A percentile compares a stretch with the other conserved stretches of the same genome.
phyloP scores from a whole-genome alignment of 30 jellyfish, hydroid and myxozoan species.

The Aurelia aurita region DNA sequence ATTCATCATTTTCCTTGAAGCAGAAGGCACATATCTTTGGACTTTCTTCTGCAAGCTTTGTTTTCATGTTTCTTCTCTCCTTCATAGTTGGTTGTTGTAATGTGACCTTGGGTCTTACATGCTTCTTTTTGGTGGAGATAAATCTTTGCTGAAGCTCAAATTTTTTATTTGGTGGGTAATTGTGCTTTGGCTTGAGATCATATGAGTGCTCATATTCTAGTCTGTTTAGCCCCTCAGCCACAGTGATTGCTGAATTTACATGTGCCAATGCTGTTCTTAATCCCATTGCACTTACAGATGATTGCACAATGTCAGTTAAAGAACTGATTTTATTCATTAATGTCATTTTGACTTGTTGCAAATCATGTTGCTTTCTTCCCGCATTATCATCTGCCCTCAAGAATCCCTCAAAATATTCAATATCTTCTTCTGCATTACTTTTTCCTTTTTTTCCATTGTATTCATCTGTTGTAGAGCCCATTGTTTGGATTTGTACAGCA shows the following conservation, averaged over 20 bases:
- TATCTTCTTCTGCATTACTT: constrained; percentile 1
- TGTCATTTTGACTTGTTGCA: neutral
- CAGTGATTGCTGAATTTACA: constrained; percentile 10
- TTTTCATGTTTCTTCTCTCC: neutral
- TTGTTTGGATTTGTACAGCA: constrained; percentile 4
- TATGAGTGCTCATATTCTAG: constrained; percentile 10
- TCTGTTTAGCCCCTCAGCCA: neutral
- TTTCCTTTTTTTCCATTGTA: neutral
- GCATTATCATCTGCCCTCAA: neutral
- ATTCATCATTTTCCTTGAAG: neutral
- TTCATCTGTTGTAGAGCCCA: neutral
- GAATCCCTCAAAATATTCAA: constrained; percentile 1
- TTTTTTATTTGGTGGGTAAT: neutral
- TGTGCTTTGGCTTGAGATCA: neutral
- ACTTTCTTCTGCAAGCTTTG: constrained; percentile 1
- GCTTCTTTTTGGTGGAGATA: constrained; percentile 4
- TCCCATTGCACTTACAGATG: neutral
- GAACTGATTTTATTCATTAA: neutral
- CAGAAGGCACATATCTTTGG: constrained; percentile 7
- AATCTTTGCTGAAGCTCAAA: constrained; percentile 4
- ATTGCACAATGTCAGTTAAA: constrained; percentile 14
- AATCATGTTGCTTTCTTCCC: neutral
- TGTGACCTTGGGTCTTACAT: constrained; percentile 9
- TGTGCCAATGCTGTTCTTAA: constrained; percentile 11
- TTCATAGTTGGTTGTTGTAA: constrained; percentile 2